Evolutionary conservation across 1,140 invertebrate genomes (phyloP).

Genomic region (Amphibalanus amphitrite): DNA sequence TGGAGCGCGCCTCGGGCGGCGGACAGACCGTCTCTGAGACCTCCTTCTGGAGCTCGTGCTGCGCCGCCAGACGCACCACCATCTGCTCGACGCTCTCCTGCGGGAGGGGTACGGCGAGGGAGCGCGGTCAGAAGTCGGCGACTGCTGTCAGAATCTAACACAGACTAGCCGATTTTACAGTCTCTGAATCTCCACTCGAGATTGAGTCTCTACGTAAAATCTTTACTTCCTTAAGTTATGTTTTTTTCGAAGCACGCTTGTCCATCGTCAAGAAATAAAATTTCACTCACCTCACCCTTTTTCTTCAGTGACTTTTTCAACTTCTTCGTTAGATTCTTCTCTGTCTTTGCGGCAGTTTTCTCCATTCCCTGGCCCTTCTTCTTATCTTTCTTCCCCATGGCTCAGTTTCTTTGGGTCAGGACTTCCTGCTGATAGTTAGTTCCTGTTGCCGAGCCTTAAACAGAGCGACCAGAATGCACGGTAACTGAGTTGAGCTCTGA

Average conservation of each 20-base stretch:
- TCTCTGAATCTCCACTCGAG: not conserved
- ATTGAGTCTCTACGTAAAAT: not conserved
- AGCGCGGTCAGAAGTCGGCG: not conserved
- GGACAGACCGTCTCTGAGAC: constrained; percentile 44
- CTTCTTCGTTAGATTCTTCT: not conserved
- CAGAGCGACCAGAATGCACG: too few relatives aligned
- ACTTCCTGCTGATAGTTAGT: too few relatives aligned
- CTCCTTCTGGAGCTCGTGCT: constrained; percentile 46
- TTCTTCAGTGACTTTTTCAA: not conserved
- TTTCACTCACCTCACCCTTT: not conserved
- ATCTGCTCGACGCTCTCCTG: not conserved
- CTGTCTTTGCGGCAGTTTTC: not conserved
- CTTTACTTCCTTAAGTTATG: not conserved
- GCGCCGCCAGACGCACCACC: constrained; percentile 33
- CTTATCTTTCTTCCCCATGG: not conserved
- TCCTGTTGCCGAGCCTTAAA: too few relatives aligned
- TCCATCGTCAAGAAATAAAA: not conserved
- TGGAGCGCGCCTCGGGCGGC: constrained; percentile 53
- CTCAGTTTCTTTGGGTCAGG: too few relatives aligned
- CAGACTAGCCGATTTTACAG: not conserved
- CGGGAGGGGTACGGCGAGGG: not conserved
- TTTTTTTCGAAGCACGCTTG: not conserved
- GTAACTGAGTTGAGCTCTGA: too few relatives aligned
- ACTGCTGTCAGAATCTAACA: not conserved
- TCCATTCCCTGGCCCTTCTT: constrained; percentile 3